These are phyloP conservation scores for Pseudopodoces humilis DNA, from an alignment of 2,113 vertebrate species.

Conservation along the genomic window DNA sequence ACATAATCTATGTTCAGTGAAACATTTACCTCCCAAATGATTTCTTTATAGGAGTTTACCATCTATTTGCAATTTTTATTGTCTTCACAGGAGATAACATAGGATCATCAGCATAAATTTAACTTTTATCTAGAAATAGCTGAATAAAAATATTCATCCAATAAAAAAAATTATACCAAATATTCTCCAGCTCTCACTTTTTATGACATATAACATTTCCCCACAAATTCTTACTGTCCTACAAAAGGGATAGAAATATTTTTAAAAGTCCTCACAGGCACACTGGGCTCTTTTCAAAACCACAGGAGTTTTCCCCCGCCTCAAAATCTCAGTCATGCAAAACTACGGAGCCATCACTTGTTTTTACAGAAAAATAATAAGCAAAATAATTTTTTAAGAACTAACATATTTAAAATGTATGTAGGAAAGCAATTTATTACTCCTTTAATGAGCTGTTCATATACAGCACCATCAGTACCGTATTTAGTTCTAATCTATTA, in stretches of 20 bases:
- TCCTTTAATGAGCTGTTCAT: not conserved
- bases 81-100: not conserved
- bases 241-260: not conserved
- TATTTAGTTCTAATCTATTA: conserved; percentile 45
- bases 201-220: not conserved
- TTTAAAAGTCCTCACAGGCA: not conserved
- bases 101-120: not conserved
- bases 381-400: not conserved
- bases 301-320: not conserved
- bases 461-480: not conserved
- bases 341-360: not conserved
- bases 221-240: not conserved
- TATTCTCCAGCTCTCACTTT: not conserved
- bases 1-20: not conserved
- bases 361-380: conserved; percentile 21
- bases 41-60: not conserved
- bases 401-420: not conserved
- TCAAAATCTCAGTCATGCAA: not conserved
- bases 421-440: not conserved
- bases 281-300: not conserved
- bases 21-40: not conserved
- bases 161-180: not conserved
- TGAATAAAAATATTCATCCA: not conserved
- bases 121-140: not conserved
- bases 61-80: not conserved